Conservation (phyloP, 2,797 vertebrate genomes). For the Pangasius larnaudii region DNA sequence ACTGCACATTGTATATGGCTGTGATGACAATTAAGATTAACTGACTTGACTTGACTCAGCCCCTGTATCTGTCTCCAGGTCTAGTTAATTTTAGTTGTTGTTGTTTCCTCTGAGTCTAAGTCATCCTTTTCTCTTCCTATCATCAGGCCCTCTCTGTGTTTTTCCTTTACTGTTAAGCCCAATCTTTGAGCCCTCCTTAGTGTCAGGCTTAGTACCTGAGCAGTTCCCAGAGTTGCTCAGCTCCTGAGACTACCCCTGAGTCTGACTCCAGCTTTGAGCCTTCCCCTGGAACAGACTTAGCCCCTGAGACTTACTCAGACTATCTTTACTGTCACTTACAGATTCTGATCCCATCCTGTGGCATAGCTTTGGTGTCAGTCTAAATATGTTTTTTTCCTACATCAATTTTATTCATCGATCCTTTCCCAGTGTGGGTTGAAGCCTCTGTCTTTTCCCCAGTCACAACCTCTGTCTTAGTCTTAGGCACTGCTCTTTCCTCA, state of each 20-base stretch:
- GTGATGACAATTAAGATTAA: background rate
- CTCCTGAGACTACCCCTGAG: background rate
- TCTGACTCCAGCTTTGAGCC: background rate
- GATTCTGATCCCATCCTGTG: background rate
- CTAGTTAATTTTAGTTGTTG: background rate
- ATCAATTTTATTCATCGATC: background rate
- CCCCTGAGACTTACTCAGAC: background rate
- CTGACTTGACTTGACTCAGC: background rate
- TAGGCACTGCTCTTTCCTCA: background rate
- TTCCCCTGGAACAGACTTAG: background rate
- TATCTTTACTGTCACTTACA: background rate
- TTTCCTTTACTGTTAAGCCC: background rate
- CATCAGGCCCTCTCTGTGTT: background rate
- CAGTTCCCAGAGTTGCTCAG: background rate
- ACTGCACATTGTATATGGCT: background rate
- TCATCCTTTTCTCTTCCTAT: background rate
- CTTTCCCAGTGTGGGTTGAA: background rate
- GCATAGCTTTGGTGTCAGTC: background rate
- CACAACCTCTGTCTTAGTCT: background rate
- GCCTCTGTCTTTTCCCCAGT: background rate
- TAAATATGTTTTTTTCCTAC: background rate
- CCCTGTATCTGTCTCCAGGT: background rate
- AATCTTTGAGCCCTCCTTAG: background rate
- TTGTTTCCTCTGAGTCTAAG: background rate
- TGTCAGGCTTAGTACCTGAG: background rate